Base-by-base conservation (phyloP, 92 coral and sea anemone genomes). In the Nematostella vectensis region DNA sequence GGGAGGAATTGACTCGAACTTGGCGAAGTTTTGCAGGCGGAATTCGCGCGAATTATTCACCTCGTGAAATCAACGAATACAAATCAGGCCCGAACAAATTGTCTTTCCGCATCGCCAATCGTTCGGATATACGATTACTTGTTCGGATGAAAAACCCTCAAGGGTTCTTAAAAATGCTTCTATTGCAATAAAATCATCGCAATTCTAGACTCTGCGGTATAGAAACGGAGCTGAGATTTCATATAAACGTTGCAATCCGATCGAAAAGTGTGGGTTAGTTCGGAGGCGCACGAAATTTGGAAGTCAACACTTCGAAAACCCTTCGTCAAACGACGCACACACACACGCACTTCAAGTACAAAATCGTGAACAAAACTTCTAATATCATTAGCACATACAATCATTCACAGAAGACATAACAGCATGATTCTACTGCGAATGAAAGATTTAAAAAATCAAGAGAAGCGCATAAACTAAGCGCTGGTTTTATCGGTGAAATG, bases 91-190 rank as follows among this genome's bases (percentile, higher is more conserved):
- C 40, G 40, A 58, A 45, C 42, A 59, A 25, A 28, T n/a, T 44
- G 28, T n/a, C 55, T 66, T 43, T 48, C 57, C 63, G 72, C 72
- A 27, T 55, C 56, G 57, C 16, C 53, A 66, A 21, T 55, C 29
- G 48, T 56, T 28, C 50, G 31, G 56, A 23, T 48, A 33, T 65
- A 65, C 72, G 72, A 33, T 33, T 45, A 22, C 23, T 45, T 45
- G 4, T 9, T 4, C 9, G 51, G 23, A 22, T 4, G 17, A 8
- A 45, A 45, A 33, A 33, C 40, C 40, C 40, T 22, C 17, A 45
- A 9, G 51, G 17, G 51, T 17, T 45, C 51, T 45, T 11, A 19
- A 17, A 45, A 45, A 11, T 45, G 12, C 21, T n/a, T n/a, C n/a
- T n/a, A n/a, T n/a, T n/a, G n/a, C 21, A 45, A 9, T 10, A 36